Evolutionary conservation across 1,140 invertebrate genomes (phyloP).

Genomic region (Drosophila burlai): DNA sequence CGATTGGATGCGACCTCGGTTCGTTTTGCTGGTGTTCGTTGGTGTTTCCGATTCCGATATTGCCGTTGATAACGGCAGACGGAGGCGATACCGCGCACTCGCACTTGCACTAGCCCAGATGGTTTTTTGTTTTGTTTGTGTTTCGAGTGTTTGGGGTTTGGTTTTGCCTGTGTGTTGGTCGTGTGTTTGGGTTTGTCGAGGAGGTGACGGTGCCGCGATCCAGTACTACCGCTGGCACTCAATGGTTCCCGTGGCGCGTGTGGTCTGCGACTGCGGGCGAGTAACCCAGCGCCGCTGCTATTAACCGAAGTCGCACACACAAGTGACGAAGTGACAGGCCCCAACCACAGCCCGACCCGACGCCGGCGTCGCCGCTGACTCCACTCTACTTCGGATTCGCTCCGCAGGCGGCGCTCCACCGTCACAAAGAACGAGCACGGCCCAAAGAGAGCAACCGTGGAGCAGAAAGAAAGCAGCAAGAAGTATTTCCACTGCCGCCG

Average conservation of each 20-base stretch:
- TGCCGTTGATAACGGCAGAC: slow-evolving; percentile 30
- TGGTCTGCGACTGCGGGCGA: slow-evolving; percentile 58
- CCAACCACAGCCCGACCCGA: slow-evolving; percentile 11
- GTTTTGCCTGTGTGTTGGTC: slow-evolving; percentile 4
- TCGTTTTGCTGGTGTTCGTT: slow-evolving; percentile 4
- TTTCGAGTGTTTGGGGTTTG: slow-evolving; percentile 12
- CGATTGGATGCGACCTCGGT: slow-evolving; percentile 17
- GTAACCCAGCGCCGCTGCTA: slow-evolving; percentile 51
- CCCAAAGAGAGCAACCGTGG: slow-evolving; percentile 38
- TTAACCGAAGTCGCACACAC: slow-evolving; percentile 58
- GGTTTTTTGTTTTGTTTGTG: slow-evolving; percentile 39
- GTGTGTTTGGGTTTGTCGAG: slow-evolving; percentile 12
- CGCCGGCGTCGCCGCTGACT: slow-evolving; percentile 47
- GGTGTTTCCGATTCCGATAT: slow-evolving; percentile 30
- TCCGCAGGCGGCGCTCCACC: not conserved
- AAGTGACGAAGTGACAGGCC: slow-evolving; percentile 21
- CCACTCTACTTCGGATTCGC: slow-evolving; percentile 31
- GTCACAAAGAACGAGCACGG: slow-evolving; percentile 75
- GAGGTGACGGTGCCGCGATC: slow-evolving; percentile 6
- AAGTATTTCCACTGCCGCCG: slow-evolving; percentile 63
- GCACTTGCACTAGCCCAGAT: slow-evolving; percentile 16
- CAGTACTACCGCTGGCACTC: slow-evolving; percentile 20
- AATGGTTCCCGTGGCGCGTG: slow-evolving; percentile 60
- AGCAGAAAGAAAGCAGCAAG: slow-evolving; percentile 63
- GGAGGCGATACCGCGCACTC: slow-evolving; percentile 31